These are phyloP conservation scores for Chrysaora quinquecirrha DNA, from an alignment of 30 jellyfish, hydroid and myxozoan species.

Conservation along the genomic window DNA sequence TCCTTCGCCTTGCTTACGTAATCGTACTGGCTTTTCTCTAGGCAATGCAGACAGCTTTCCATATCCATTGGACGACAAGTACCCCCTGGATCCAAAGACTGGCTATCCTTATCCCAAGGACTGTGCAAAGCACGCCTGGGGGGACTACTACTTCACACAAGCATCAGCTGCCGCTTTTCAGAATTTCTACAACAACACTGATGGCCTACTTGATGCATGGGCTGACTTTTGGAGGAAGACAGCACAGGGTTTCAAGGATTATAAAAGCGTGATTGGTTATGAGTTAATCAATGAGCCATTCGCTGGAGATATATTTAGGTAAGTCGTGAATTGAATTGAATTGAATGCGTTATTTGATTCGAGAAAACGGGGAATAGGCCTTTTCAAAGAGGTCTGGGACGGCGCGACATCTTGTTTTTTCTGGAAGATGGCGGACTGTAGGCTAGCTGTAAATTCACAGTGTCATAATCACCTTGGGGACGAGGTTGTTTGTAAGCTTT, in stretches of 20 bases:
- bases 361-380: too few relatives aligned
- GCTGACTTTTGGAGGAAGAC: constrained; percentile 92
- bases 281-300: constrained; percentile 94
- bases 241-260: constrained; percentile 76
- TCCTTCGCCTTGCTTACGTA: too few relatives aligned
- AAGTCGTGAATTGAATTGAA: too few relatives aligned
- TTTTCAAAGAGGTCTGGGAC: too few relatives aligned
- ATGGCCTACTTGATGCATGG: constrained; percentile 90
- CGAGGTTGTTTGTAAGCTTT: too few relatives aligned
- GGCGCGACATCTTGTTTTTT: too few relatives aligned
- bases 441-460: too few relatives aligned
- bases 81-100: constrained; percentile 80
- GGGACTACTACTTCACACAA: constrained; percentile 88
- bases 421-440: too few relatives aligned
- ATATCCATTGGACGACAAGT: constrained; percentile 77
- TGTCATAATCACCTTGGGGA: too few relatives aligned
- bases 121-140: constrained; percentile 87
- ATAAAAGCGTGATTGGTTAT: constrained; percentile 79
- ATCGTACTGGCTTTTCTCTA: too few relatives aligned
- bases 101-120: constrained; percentile 95
- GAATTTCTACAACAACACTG: constrained; percentile 83
- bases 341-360: too few relatives aligned
- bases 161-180: constrained; percentile 94
- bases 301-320: constrained; percentile 91
- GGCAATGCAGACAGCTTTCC: constrained; percentile 88